Evolutionary conservation across 2,797 vertebrate genomes (phyloP).

Genomic region (Darevskia mixta): DNA sequence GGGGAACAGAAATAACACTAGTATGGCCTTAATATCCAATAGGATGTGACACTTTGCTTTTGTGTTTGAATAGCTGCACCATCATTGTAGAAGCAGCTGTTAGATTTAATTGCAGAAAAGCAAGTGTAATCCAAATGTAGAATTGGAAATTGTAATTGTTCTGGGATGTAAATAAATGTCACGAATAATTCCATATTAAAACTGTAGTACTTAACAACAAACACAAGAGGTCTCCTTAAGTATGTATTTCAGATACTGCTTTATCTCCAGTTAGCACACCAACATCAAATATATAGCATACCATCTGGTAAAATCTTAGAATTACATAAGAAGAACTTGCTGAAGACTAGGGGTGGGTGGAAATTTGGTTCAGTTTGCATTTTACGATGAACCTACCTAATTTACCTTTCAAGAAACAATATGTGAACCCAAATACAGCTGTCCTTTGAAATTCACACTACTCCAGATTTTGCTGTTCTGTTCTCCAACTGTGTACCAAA

Average conservation of each 20-base stretch:
- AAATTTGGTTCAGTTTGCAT: too few species aligned
- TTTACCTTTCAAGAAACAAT: background rate
- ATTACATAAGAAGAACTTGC: background rate
- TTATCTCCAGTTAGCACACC: background rate
- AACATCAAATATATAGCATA: background rate
- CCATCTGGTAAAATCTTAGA: accelerated
- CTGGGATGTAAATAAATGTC: background rate
- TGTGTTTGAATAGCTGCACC: background rate
- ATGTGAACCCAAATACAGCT: background rate
- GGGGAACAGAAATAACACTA: too few species aligned
- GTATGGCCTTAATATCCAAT: too few species aligned
- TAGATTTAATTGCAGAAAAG: background rate
- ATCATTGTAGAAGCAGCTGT: background rate
- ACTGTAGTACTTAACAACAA: slow-evolving; percentile 28
- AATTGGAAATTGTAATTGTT: background rate
- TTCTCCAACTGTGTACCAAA: too few species aligned
- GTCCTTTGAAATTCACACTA: too few species aligned
- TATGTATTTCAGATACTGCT: accelerated
- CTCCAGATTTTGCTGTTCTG: too few species aligned
- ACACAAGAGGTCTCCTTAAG: slow-evolving; percentile 65
- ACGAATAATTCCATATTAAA: background rate
- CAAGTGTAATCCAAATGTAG: background rate
- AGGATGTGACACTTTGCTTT: too few species aligned
- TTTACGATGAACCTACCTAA: background rate
- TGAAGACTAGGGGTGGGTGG: background rate